Evolutionary conservation across 2,888 invertebrate species (phyloP), one percentile per base, ranked within the genome.

Genomic region (Seira ritae): DNA sequence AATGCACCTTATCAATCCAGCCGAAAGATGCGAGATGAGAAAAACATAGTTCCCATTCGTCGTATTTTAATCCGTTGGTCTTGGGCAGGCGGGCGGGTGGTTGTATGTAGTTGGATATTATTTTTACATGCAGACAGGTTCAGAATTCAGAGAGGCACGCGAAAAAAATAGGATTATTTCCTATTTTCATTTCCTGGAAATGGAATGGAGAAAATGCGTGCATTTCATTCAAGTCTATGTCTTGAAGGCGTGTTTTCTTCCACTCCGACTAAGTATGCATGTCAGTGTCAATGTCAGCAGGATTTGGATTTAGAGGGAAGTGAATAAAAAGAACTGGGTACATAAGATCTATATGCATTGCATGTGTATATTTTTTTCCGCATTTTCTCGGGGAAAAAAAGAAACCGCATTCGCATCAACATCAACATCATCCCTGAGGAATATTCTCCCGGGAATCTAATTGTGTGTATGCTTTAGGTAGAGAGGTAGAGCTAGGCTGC

Each of bases 241-340:
- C 81, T 77, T 74, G 37, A 77, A 80, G 78, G 80, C 81, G 78
- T 80, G 76, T 80, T 76, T 42, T 80, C 73, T 55, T 24, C 46
- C 70, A 4, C 31, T 31, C 8, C 31, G 2, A n/a, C n/a, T n/a
- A n/a, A n/a, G n/a, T n/a, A n/a, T 60, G 68, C 80, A 60, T 85
- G 85, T 81, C 77, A 85, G 81, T 85, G 85, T 82, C 81, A 85
- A 85, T 82, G 81, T 85, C 81, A 82, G 85, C 85, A 69, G 77
- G 75, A 77, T 67, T 77, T 60, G 75, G 37, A 69, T 55, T 20
- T 15, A 22, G 15, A 60, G 66, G 71, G 50, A 65, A 46, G 46
- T 23, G 24, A 78, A 71, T 60, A 66, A 23, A 68, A 31, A n/a
- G n/a, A n/a, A n/a, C n/a, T n/a, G n/a, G n/a, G n/a, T n/a, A n/a